Base-by-base conservation (phyloP, 2,797 vertebrate genomes). In the Sebastes oblongus region DNA sequence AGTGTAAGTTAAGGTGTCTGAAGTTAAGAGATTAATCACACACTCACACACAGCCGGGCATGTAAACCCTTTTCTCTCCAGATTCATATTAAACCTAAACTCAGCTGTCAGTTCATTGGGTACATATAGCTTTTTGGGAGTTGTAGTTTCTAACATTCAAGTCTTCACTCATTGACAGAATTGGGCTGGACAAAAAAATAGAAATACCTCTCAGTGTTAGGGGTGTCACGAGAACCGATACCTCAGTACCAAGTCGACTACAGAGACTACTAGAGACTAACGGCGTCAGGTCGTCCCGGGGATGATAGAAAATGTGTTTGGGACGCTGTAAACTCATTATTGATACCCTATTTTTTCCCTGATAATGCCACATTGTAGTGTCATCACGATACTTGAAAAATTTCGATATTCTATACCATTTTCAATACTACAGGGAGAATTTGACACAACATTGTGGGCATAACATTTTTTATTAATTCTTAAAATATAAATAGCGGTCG, bases 381-480 rank as follows among this genome's bases (percentile, higher is more conserved):
- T 42, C 39, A 6, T 16, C 39, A 7, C 1, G 6, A 7, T 42
- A 42, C 14, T 16, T 16, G 39, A 42, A 6, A 42, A 16, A 42
- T 42, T 0, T 1, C 0, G 14, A 3, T 42, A 7, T 42, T 42
- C 0, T 0, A 42, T 42, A 42, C 39, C 39, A 42, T 42, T 42
- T 42, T 42, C 39, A 42, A 42, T 0, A 42, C 39, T 0, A 42
- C 39, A 42, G 14, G 14, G 39, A 42, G 0, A 42, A 42, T 42
- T 42, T 42, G 39, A 42, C 39, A 42, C 39, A 42, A 42, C 3
- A 16, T 42, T 42, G 39, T 7, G 39, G 6, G 1, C 1, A 42
- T 42, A 42, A 42, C 6, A 42, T 42, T 42, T 42, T 36, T 12
- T 12, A 36, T 36, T 34, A 30, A 8, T 6, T 42, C 0, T 42